Evolutionary conservation across 1,140 invertebrate genomes (phyloP).

Genomic region (Nylanderia fulva): DNA sequence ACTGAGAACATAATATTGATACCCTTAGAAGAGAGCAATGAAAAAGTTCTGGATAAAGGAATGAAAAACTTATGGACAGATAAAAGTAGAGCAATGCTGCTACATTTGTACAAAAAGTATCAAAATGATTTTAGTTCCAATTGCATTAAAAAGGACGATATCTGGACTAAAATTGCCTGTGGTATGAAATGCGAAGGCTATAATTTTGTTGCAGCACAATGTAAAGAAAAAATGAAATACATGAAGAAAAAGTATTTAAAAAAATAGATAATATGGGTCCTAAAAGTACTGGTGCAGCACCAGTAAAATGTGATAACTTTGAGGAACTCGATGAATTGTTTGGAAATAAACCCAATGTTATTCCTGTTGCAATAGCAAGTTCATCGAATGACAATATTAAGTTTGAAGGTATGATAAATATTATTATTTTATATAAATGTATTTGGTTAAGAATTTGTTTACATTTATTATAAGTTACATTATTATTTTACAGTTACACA

Average conservation of each 20-base stretch:
- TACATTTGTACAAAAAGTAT: neutral
- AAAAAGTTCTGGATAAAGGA: neutral
- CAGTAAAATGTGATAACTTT: neutral
- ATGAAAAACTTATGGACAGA: neutral
- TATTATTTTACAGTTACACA: neutral
- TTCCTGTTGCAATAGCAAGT: neutral
- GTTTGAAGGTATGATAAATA: neutral
- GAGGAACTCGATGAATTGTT: neutral
- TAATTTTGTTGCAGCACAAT: neutral
- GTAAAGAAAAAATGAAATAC: conserved; percentile 5
- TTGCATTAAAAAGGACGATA: neutral
- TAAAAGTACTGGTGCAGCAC: neutral
- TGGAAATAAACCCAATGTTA: neutral
- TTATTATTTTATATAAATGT: neutral
- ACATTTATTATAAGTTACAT: neutral
- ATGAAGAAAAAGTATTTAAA: neutral
- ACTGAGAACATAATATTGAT: neutral
- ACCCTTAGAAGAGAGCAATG: neutral
- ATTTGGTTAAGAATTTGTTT: neutral
- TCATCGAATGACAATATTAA: neutral
- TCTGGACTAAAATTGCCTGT: neutral
- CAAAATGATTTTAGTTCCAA: neutral
- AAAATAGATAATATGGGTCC: neutral
- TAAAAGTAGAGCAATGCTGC: conserved; percentile 3
- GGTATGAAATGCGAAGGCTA: neutral